phyloP scores from a whole-genome alignment of 2,888 invertebrate species.

The Parnassius smintheus region DNA sequence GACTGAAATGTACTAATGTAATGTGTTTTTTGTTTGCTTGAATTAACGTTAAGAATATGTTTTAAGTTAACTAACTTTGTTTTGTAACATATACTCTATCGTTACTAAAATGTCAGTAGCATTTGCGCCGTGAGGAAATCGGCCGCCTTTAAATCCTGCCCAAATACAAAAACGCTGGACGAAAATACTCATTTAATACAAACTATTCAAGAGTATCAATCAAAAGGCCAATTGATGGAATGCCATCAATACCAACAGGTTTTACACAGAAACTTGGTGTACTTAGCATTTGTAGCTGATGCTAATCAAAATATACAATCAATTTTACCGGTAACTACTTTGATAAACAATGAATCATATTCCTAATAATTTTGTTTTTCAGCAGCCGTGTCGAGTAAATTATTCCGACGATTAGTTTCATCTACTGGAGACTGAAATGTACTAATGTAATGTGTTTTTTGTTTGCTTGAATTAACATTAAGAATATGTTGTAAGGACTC shows the following conservation, averaged over 20 bases:
- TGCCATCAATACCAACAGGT: slow-evolving; percentile 96
- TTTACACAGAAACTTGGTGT: slow-evolving; percentile 96
- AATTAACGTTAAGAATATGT: too few species aligned
- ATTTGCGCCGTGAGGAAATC: slow-evolving; percentile 86
- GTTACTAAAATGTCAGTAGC: slow-evolving; percentile 84
- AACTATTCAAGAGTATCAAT: slow-evolving; percentile 98
- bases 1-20: too few species aligned
- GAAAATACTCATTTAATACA: slow-evolving; percentile 98
- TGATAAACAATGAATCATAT: slow-evolving; percentile 3
- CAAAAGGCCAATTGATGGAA: slow-evolving; percentile 95
- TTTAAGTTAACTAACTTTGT: background rate
- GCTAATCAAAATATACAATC: slow-evolving; percentile 95
- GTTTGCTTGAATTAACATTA: too few species aligned
- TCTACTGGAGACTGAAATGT: too few species aligned
- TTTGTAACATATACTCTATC: background rate
- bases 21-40: too few species aligned
- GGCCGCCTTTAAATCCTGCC: slow-evolving; percentile 89
- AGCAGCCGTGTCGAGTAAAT: too few species aligned
- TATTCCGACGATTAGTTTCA: background rate
- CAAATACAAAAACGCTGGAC: slow-evolving; percentile 97
- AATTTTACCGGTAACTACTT: slow-evolving; percentile 89
- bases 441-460: too few species aligned
- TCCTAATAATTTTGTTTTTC: background rate
- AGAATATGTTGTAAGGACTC: too few species aligned
- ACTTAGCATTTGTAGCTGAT: slow-evolving; percentile 98